Base-by-base conservation (phyloP, 2,797 vertebrate genomes). In the Lates japonicus region DNA sequence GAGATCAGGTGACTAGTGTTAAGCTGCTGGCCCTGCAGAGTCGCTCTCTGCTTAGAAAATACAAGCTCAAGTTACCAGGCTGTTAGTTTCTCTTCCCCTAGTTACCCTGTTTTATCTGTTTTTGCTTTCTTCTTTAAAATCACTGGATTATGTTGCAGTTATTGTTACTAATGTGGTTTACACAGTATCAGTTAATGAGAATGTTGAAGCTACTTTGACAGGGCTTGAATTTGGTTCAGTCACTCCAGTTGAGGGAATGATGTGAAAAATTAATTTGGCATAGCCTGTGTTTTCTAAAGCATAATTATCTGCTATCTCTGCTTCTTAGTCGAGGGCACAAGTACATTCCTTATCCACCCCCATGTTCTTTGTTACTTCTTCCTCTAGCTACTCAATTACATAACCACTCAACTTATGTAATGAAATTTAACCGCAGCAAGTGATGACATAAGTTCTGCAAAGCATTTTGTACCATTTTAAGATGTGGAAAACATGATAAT, bases 391-490 rank as follows among this genome's bases (percentile, higher is more conserved):
- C 78, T 85, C 78, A 81, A 70, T 93, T 93, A 93, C 65, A 59
- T 91, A 93, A 94, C 88, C 69, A 20, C 73, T 80, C 55, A 42
- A 77, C 85, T 92, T 92, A 89, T 89, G 85, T 91, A 91, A 93
- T 87, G 42, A 59, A 66, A 83, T 79, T 39, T 63, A 88, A 82
- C 82, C 7, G 51, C 77, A 79, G 76, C 70, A 31, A 75, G 80
- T 29, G 80, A 79, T 87, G 84, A 72, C 85, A 87, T 84, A 70
- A 84, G 87, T 82, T 78, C 74, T 77, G 74, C 69, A 74, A 61
- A 85, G 73, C 75, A 70, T 82, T 87, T 81, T 41, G 39, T 51
- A 67, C 65, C 78, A 72, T 82, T 88, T 78, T 64, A 64, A 81
- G 75, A 81, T 63, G 70, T 70, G n/a, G 5, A 73, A 77, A 84